Percentiles rank a stretch among this genome's conserved stretches.
These are phyloP conservation scores for Bellardia pandia DNA, from an alignment of 2,888 invertebrate genomes.

Conservation along the genomic window DNA sequence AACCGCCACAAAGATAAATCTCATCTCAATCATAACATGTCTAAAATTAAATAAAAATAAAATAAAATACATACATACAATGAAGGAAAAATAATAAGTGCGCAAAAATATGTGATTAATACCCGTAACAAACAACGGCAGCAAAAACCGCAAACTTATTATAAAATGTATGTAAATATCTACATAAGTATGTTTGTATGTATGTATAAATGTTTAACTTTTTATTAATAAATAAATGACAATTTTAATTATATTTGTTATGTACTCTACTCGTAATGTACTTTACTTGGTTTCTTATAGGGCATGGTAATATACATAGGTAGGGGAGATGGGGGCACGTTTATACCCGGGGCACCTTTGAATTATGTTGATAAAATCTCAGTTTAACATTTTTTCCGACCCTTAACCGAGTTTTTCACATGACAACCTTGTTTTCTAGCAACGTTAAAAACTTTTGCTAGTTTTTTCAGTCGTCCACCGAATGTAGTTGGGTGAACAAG, in stretches of 20 bases:
- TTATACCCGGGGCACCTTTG: too few species aligned
- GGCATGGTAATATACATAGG: too few species aligned
- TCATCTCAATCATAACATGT: constrained; percentile 49
- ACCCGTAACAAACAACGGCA: constrained; percentile 31
- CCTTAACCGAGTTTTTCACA: too few species aligned
- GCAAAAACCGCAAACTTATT: constrained; percentile 36
- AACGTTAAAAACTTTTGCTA: too few species aligned
- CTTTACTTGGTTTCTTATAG: not conserved
- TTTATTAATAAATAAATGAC: constrained; percentile 38
- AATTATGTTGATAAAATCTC: too few species aligned
- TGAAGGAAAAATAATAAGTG: constrained; percentile 47
- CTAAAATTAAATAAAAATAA: constrained; percentile 37
- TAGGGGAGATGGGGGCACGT: too few species aligned
- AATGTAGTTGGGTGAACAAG: too few species aligned
- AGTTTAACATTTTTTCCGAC: too few species aligned
- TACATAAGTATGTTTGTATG: not conserved
- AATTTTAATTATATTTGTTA: constrained; percentile 18
- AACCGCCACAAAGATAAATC: constrained; percentile 71
- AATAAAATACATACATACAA: not conserved
- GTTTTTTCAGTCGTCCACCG: too few species aligned
- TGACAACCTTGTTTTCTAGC: too few species aligned
- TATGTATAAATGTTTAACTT: not conserved
- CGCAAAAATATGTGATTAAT: constrained; percentile 66
- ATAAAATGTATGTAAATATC: constrained; percentile 33
- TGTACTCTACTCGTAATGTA: not conserved